Base-by-base conservation (phyloP, 2,888 invertebrate genomes). In the Leptothorax acervorum region DNA sequence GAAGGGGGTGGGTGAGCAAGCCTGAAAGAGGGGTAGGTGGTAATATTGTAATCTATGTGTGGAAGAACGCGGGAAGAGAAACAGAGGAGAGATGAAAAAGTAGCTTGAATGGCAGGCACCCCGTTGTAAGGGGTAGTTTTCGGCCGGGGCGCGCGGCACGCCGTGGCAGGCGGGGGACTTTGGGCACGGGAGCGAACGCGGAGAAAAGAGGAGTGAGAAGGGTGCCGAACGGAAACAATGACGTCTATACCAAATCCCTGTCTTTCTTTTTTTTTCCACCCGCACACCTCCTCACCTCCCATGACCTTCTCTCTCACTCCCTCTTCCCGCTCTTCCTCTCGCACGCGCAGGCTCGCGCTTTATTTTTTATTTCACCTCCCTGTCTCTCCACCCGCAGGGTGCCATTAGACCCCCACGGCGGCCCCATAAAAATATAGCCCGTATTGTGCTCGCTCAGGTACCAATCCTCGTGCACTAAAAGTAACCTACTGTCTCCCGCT, bases 41-140 rank as follows among this genome's bases (percentile, higher is more conserved):
- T 94, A 93, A 94, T 94, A 95, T 94, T 94, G 94, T 95, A 94
- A 94, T 94, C 94, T 95, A 95, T 94, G 94, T 93, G 93, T 92
- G 92, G 91, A 94, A 94, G 93, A 93, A 94, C 92, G 93, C 91
- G 92, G 90, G 90, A 93, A 90, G 93, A 93, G 93, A 86, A 91
- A 90, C 86, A 91, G 88, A 90, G 90, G 92, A 88, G 91, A 89
- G 91, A 94, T 94, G 94, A 94, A 94, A 94, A 94, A 94, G 93
- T 94, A 92, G 93, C 93, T 91, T 89, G 91, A 94, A 93, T 92
- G 92, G 92, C 92, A 90, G 85, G 82, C 88, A 90, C 90, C 88
- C 88, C 88, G 91, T 89, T 91, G 89, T 92, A 91, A 93, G 93
- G 90, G 92, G 93, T 92, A 92, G 92, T 92, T 93, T 93, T 91